Conservation (phyloP, 1,140 invertebrate genomes). For the Hydropsyche tenuis region DNA sequence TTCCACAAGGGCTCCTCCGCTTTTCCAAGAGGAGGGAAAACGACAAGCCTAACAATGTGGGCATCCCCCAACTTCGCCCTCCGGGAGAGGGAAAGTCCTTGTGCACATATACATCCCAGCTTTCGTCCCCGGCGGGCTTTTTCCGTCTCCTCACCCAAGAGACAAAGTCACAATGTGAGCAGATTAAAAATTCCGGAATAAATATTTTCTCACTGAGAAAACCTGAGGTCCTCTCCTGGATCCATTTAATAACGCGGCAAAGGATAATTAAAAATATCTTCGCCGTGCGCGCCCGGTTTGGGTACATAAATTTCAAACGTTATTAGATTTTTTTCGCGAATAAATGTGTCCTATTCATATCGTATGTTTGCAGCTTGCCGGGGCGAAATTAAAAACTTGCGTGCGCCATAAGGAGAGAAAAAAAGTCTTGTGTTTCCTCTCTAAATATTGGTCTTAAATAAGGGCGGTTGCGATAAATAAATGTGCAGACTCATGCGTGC, state of each 20-base stretch:
- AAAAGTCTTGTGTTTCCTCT: no score
- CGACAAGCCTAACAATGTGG: not conserved
- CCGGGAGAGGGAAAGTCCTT: no score
- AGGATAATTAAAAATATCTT: conserved; percentile 42
- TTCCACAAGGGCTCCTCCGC: conserved; percentile 4
- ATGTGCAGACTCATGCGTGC: no score
- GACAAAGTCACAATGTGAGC: conserved; percentile 34
- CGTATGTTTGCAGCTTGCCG: not conserved
- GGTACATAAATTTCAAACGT: conserved; percentile 19
- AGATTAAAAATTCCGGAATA: conserved; percentile 45
- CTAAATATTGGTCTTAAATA: no score
- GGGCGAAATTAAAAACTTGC: no score
- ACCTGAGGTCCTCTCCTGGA: not conserved
- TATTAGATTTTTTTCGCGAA: not conserved
- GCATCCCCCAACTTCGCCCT: not conserved
- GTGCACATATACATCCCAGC: no score
- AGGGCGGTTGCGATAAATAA: no score
- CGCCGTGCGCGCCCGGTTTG: not conserved
- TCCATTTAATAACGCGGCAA: conserved; percentile 32
- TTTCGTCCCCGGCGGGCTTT: no score
- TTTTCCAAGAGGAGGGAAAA: not conserved
- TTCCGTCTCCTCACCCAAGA: not conserved
- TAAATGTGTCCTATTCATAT: not conserved
- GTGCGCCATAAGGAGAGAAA: no score
- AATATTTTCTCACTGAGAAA: conserved; percentile 38